Evolutionary conservation across 2,888 invertebrate species (phyloP).

Genomic region (Alsophila aescularia): DNA sequence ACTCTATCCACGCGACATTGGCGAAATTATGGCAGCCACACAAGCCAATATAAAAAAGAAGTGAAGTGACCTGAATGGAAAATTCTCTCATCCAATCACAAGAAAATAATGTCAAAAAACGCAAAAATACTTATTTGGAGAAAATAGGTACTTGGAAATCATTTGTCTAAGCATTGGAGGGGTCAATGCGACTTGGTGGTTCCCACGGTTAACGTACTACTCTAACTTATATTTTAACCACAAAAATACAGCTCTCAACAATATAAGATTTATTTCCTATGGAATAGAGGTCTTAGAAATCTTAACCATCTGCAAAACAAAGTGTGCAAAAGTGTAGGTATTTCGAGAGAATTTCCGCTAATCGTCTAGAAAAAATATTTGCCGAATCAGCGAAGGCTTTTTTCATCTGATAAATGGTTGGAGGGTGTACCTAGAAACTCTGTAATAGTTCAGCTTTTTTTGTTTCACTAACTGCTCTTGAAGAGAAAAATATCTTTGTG

Average conservation of each 20-base stretch:
- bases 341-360: constrained; percentile 76
- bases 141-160: constrained; percentile 72
- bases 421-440: constrained; percentile 74
- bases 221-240: constrained; percentile 37
- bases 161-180: constrained; percentile 79
- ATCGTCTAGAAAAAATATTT: constrained; percentile 82
- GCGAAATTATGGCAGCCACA: too few species aligned
- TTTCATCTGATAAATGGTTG: constrained; percentile 74
- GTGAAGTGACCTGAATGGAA: too few species aligned
- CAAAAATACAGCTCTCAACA: constrained; percentile 16
- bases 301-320: constrained; percentile 30
- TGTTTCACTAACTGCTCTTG: constrained; percentile 65
- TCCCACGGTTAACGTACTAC: constrained; percentile 73
- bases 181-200: constrained; percentile 76
- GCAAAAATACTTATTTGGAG: constrained; percentile 23
- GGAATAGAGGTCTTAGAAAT: constrained; percentile 24
- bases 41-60: constrained; percentile 44
- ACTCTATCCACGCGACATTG: too few species aligned
- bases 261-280: constrained; percentile 39
- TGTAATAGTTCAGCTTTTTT: constrained; percentile 48
- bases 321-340: constrained; percentile 61
- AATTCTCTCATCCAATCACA: too few species aligned
- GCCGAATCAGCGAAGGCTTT: constrained; percentile 73
- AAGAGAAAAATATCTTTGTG: not conserved
- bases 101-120: too few species aligned